phyloP scores from a whole-genome alignment of 2,888 invertebrate species.

The Flabesymbios commensalis region DNA sequence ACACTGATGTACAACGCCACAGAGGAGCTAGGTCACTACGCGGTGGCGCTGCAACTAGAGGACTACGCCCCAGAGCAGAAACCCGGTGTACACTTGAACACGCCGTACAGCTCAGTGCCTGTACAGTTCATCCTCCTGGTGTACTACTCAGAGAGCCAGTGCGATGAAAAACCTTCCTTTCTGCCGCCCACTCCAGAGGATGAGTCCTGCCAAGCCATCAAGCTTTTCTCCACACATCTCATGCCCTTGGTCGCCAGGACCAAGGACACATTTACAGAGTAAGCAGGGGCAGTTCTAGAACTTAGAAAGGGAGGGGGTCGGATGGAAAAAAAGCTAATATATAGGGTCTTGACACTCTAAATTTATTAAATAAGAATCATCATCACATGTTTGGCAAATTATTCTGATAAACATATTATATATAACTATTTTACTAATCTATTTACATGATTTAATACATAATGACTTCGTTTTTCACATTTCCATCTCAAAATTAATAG shows the following conservation, averaged over 20 bases:
- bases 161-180: conserved; percentile 7
- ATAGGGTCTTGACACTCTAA: no score
- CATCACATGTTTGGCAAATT: no score
- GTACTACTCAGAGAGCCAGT: neutral
- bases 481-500: no score
- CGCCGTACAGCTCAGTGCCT: conserved; percentile 6
- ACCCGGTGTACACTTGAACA: neutral
- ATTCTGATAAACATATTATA: no score
- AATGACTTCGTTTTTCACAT: no score
- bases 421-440: no score
- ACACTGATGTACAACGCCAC: neutral
- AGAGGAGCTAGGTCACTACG: conserved; percentile 6
- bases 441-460: no score
- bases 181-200: conserved; percentile 4
- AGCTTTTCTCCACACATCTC: neutral
- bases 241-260: neutral
- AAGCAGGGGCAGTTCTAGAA: neutral
- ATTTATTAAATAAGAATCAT: no score
- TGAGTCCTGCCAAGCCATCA: neutral
- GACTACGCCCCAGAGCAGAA: neutral
- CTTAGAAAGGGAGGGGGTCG: neutral
- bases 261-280: neutral
- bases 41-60: conserved; percentile 15
- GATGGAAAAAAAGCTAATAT: no score
- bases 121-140: conserved; percentile 14